A percentile compares a stretch with the other conserved stretches of the same genome.
Evolutionary conservation across 2,888 invertebrate genomes (phyloP).

Genomic region (Caradrina kadenii): DNA sequence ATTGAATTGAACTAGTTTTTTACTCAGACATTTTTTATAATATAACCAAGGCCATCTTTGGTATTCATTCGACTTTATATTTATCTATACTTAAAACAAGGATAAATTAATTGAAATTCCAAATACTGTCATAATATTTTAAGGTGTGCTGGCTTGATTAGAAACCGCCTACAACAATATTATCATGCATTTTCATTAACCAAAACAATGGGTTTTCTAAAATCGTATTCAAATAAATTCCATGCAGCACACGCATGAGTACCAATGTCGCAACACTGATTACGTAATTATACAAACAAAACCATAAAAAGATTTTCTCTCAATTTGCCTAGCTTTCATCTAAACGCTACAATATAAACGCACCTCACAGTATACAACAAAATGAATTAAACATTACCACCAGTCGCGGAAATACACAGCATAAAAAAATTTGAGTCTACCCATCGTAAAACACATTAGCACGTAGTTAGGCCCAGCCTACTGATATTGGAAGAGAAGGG

Average conservation of each 20-base stretch:
- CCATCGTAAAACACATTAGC: constrained; percentile 87
- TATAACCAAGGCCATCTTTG: neutral
- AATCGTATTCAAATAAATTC: constrained; percentile 33
- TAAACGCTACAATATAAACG: constrained; percentile 35
- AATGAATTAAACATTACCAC: constrained; percentile 68
- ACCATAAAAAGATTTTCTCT: constrained; percentile 34
- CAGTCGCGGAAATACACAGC: constrained; percentile 70
- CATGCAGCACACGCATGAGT: constrained; percentile 13
- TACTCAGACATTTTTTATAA: neutral
- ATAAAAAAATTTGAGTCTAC: constrained; percentile 75
- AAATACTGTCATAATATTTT: constrained; percentile 9
- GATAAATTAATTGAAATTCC: constrained; percentile 15
- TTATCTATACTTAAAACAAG: neutral
- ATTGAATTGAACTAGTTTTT: constrained; percentile 15
- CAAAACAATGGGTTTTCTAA: constrained; percentile 34
- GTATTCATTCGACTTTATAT: constrained; percentile 15
- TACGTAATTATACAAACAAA: constrained; percentile 35
- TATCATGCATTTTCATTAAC: constrained; percentile 37
- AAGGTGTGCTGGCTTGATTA: constrained; percentile 13
- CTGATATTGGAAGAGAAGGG: constrained; percentile 80
- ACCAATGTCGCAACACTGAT: constrained; percentile 23
- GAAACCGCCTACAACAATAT: constrained; percentile 33
- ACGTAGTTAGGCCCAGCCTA: constrained; percentile 79
- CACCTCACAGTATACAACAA: constrained; percentile 36
- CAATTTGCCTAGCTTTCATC: constrained; percentile 39